Base-by-base conservation (phyloP, 2,113 vertebrate species). In the Ochotona princeps region DNA sequence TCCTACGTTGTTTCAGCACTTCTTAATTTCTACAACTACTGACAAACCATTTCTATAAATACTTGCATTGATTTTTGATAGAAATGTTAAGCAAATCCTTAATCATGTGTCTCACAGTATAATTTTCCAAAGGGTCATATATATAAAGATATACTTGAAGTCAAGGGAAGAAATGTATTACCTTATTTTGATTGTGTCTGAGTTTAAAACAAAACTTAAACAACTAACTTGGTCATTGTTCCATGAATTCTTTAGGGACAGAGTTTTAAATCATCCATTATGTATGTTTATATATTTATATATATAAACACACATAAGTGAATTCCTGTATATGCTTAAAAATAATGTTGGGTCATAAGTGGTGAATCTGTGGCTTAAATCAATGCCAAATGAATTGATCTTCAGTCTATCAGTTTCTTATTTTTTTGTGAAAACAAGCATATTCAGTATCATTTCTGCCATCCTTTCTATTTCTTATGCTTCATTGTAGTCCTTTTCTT, bases 161-260 rank as follows among this genome's bases (percentile, higher is more conserved):
- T 54, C n/a, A 51, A 69, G 23, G 30, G 86, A 93, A 95, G 80
- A 51, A 91, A 57, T 63, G 38, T 54, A 18, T 90, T 90, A 21
- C 12, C 51, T 92, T 90, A 15, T 90, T 86, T 93, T 14, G 79
- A 85, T 90, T 93, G 85, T 88, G 85, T 81, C 44, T 90, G n/a
- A 89, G 63, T 90, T 94, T 76, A 88, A 91, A 85, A 32, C 21
- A 13, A 85, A 85, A 89, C 54, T 85, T 21, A 83, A 90, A 61
- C 61, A 61, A 90, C 60, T 90, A 83, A 49, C 60, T 89, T 87
- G 83, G 87, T 83, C 87, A 76, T 26, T 79, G 2, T 30, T n/a
- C 26, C 91, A 3, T 92, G 44, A 90, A 32, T n/a, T 88, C 57
- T 84, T 44, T 30, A 35, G 13, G 23, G 21, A 57, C 70, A 78